Percentiles rank a stretch among this genome's conserved stretches.
These are phyloP conservation scores for Aulostomus chinensis DNA, from an alignment of 2,797 vertebrate species.

Conservation along the genomic window DNA sequence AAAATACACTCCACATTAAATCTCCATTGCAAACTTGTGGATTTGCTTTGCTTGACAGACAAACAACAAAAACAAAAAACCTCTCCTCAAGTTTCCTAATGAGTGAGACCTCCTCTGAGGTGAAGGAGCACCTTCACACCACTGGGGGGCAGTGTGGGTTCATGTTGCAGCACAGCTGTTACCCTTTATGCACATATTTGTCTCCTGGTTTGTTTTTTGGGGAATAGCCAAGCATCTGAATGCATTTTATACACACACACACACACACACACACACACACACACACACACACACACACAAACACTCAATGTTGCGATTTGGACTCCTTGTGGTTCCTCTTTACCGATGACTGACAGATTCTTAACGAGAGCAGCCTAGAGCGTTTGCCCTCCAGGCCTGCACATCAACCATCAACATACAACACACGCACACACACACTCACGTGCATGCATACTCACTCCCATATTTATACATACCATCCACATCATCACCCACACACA, in stretches of 20 bases:
- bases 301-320: slow-evolving; percentile 66
- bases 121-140: slow-evolving; percentile 43
- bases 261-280: slow-evolving; percentile 36
- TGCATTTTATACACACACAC: slow-evolving; percentile 51
- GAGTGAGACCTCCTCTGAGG: no score
- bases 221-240: slow-evolving; percentile 68
- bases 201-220: slow-evolving; percentile 41
- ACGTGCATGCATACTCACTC: slow-evolving; percentile 27
- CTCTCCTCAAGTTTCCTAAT: not conserved
- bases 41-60: no score
- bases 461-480: slow-evolving; percentile 36
- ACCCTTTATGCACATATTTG: slow-evolving; percentile 9
- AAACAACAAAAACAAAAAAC: no score
- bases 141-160: slow-evolving; percentile 82
- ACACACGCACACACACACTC: slow-evolving; percentile 47
- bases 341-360: slow-evolving; percentile 78
- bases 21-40: no score
- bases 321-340: slow-evolving; percentile 75
- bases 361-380: slow-evolving; percentile 79
- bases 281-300: slow-evolving; percentile 47
- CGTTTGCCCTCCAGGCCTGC: slow-evolving; percentile 74
- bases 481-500: slow-evolving; percentile 6
- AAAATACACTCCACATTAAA: no score
- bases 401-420: slow-evolving; percentile 76
- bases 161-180: slow-evolving; percentile 32